Evolutionary conservation across 1,140 invertebrate genomes (phyloP).

Genomic region (Diprion similis): DNA sequence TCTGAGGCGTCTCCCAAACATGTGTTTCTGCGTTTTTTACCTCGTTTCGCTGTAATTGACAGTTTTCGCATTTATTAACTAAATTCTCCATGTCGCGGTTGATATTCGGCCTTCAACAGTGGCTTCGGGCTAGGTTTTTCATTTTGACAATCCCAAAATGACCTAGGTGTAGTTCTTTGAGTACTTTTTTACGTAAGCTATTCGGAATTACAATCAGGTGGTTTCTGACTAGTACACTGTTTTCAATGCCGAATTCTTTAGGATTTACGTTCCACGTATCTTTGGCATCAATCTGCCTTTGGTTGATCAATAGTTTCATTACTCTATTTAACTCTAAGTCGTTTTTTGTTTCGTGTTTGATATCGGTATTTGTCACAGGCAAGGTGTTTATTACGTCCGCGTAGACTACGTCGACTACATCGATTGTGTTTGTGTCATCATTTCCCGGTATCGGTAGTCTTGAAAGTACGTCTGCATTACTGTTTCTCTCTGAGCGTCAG

Average conservation of each 20-base stretch:
- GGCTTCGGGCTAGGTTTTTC: conserved; percentile 56
- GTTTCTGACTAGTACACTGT: background rate
- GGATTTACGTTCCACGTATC: background rate
- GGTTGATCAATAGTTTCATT: background rate
- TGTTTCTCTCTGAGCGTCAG: conserved; percentile 27
- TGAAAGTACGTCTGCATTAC: conserved; percentile 40
- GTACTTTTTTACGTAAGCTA: conserved; percentile 20
- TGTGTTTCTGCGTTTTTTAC: conserved; percentile 15
- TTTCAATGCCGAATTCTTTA: background rate
- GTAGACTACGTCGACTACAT: conserved; percentile 1
- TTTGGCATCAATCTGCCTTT: background rate
- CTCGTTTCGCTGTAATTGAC: conserved; percentile 27
- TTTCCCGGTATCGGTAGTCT: conserved; percentile 22
- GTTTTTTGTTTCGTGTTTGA: background rate
- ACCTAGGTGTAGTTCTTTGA: conserved; percentile 51
- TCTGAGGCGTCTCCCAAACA: conserved; percentile 33
- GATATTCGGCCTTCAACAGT: conserved; percentile 59
- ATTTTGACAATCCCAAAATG: conserved; percentile 61
- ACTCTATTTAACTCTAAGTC: background rate
- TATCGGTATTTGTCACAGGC: background rate
- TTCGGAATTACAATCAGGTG: background rate
- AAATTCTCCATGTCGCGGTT: conserved; percentile 53
- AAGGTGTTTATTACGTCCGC: background rate
- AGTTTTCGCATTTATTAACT: conserved; percentile 18
- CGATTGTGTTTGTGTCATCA: background rate